Evolutionary conservation across 1,140 invertebrate species (phyloP).

Genomic region (Ips typographus): DNA sequence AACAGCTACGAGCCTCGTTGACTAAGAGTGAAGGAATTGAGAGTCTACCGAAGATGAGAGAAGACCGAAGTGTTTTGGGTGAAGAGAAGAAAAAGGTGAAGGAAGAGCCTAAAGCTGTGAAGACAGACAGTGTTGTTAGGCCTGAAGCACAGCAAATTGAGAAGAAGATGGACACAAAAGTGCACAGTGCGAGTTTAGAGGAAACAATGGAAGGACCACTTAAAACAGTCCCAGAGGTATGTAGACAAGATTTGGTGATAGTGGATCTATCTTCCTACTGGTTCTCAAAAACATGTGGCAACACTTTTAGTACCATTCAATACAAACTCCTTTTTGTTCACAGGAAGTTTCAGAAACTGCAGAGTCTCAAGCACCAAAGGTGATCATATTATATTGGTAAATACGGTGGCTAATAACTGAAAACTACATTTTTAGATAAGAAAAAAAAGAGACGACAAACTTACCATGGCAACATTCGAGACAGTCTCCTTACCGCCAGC

Average conservation of each 20-base stretch:
- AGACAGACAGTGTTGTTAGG: background rate
- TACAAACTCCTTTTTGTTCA: background rate
- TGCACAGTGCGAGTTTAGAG: too few species aligned
- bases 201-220: too few species aligned
- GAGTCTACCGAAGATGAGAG: background rate
- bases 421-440: background rate
- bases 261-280: too few species aligned
- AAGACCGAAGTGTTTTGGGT: slow-evolving; percentile 8
- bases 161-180: too few species aligned
- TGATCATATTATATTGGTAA: background rate
- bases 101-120: slow-evolving; percentile 14
- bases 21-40: slow-evolving; percentile 12
- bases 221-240: too few species aligned
- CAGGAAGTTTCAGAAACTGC: background rate
- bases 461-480: slow-evolving; percentile 36
- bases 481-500: slow-evolving; percentile 30
- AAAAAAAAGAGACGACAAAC: slow-evolving; percentile 25
- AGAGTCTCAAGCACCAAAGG: background rate
- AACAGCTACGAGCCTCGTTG: background rate
- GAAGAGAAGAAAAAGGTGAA: slow-evolving; percentile 18
- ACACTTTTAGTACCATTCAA: background rate
- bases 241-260: too few species aligned
- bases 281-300: background rate
- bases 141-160: too few species aligned
- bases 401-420: background rate